A percentile compares a stretch with the other conserved stretches of the same genome.
Conservation (phyloP, 2,888 invertebrate species). For the Agrilus biguttatus region DNA sequence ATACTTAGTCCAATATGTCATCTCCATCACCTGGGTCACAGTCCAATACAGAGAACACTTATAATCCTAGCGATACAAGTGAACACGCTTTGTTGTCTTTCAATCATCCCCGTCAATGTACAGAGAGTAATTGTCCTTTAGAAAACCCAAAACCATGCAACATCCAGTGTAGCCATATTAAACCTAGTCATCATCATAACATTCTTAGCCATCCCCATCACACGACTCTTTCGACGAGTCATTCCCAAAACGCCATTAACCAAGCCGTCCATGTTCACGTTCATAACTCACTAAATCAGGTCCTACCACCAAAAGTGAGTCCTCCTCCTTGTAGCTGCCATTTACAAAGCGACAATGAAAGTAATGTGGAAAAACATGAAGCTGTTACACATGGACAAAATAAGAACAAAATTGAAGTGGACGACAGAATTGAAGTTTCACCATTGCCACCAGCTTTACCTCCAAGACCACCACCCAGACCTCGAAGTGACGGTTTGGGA, state of each 20-base stretch:
- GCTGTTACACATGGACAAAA: conserved; percentile 6
- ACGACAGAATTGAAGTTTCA: conserved; percentile 31
- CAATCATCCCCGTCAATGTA: conserved; percentile 22
- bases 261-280: conserved; percentile 22
- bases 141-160: conserved; percentile 16
- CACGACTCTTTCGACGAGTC: conserved; percentile 16
- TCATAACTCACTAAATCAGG: conserved; percentile 22
- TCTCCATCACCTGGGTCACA: conserved; percentile 27
- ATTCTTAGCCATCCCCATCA: conserved; percentile 12
- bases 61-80: conserved; percentile 27
- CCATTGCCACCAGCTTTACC: conserved; percentile 33
- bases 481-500: conserved; percentile 24
- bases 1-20: conserved; percentile 13
- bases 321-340: conserved; percentile 25
- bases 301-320: conserved; percentile 15
- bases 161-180: conserved; percentile 15
- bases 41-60: conserved; percentile 23
- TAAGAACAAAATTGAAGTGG: conserved; percentile 25
- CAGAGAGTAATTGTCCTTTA: conserved; percentile 15
- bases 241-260: conserved; percentile 19
- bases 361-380: conserved; percentile 15
- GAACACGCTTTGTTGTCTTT: conserved; percentile 25
- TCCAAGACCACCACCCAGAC: conserved; percentile 32
- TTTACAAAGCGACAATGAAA: conserved; percentile 21
- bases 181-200: conserved; percentile 15